Conservation (phyloP, 2,888 invertebrate genomes). For the Meloe dianella region DNA sequence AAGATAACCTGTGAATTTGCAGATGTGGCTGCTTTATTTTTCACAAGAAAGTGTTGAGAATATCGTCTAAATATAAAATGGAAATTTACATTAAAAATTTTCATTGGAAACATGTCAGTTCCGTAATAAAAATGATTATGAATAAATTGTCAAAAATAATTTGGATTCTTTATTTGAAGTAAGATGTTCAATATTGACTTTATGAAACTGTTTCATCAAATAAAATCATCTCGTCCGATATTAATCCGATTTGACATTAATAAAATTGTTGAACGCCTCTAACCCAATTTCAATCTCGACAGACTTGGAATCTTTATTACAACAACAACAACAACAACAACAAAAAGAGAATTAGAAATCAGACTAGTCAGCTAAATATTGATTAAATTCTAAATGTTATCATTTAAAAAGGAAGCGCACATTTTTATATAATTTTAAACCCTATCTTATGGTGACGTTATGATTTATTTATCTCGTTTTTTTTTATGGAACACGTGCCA, state of each 20-base stretch:
- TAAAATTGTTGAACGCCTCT: background rate
- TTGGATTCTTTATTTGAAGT: background rate
- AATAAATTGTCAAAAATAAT: slow-evolving; percentile 11
- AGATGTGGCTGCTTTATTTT: slow-evolving; percentile 15
- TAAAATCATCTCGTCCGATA: background rate
- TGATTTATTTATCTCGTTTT: slow-evolving; percentile 27
- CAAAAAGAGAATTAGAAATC: background rate
- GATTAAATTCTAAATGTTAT: background rate
- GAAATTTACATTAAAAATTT: background rate
- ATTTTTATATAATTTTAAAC: slow-evolving; percentile 12
- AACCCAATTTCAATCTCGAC: background rate
- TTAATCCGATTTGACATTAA: background rate
- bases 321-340: background rate
- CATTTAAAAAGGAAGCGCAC: background rate
- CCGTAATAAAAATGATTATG: background rate
- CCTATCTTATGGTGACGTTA: slow-evolving; percentile 12
- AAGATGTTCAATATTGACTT: background rate
- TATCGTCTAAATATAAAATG: too few species aligned
- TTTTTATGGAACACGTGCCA: slow-evolving; percentile 18
- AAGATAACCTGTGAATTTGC: slow-evolving; percentile 24
- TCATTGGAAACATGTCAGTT: background rate
- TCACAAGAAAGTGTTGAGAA: too few species aligned
- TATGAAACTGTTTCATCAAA: background rate
- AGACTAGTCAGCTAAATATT: background rate
- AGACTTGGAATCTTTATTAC: background rate